A percentile compares a stretch with the other conserved stretches of the same genome.
Evolutionary conservation across 2,113 vertebrate species (phyloP).

Genomic region (Atrichornis clamosus): DNA sequence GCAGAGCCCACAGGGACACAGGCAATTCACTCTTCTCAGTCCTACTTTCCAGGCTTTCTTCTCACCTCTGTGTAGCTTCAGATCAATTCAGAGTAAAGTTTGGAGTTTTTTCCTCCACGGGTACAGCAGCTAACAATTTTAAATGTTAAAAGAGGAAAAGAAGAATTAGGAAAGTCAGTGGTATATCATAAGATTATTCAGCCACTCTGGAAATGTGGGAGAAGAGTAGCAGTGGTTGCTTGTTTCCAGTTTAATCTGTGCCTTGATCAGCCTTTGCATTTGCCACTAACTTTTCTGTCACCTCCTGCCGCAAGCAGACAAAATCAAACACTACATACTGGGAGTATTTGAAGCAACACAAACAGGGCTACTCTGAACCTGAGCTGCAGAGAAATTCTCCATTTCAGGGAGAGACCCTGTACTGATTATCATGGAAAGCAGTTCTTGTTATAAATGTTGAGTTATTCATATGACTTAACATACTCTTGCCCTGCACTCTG

Average conservation of each 20-base stretch:
- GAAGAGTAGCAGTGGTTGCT: not conserved
- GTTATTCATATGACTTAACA: not conserved
- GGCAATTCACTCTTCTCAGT: not conserved
- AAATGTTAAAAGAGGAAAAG: not conserved
- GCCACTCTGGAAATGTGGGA: not conserved
- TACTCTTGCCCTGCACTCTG: not conserved
- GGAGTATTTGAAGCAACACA: not conserved
- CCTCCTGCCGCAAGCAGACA: not conserved
- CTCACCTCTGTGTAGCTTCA: not conserved
- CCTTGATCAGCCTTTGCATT: not conserved
- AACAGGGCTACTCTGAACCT: not conserved
- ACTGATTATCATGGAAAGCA: not conserved
- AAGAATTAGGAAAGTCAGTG: not conserved
- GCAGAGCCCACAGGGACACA: not conserved
- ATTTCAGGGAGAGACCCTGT: not conserved
- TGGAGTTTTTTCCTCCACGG: not conserved
- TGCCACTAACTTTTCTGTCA: not conserved
- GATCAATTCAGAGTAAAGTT: not conserved
- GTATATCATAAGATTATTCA: not conserved
- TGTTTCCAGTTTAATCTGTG: not conserved
- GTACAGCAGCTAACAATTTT: not conserved
- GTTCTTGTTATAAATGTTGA: not conserved
- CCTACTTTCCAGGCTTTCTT: not conserved
- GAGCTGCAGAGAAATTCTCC: not conserved
- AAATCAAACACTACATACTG: not conserved